Conservation (phyloP, 2,797 vertebrate species). For the Borostomias antarcticus region DNA sequence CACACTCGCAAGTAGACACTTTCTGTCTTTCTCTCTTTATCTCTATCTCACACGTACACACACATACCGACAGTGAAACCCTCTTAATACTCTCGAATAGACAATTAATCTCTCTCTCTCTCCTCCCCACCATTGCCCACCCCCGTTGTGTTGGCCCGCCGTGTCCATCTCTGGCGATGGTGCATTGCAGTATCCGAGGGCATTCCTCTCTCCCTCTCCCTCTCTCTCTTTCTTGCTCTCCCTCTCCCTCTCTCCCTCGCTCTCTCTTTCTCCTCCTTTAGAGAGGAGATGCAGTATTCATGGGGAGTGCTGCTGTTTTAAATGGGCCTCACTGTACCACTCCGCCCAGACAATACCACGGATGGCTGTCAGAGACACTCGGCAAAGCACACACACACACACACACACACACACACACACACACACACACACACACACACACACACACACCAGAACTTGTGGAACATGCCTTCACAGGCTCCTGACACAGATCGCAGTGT, state of each 20-base stretch:
- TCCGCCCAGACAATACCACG: conserved; percentile 54
- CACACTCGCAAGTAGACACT: not conserved
- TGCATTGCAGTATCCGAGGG: conserved; percentile 53
- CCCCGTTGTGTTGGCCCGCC: conserved; percentile 22
- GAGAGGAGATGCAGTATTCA: conserved; percentile 60
- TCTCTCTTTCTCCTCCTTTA: too few species aligned
- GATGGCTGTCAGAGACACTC: conserved; percentile 39
- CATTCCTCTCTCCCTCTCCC: too few species aligned
- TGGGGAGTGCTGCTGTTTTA: conserved; percentile 59
- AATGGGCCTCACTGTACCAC: conserved; percentile 49
- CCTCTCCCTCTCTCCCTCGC: too few species aligned
- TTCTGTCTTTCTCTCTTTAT: too few species aligned
- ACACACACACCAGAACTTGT: too few species aligned
- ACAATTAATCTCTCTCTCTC: too few species aligned
- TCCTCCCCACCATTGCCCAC: too few species aligned
- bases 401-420: conserved; percentile 11
- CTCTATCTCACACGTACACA: not conserved
- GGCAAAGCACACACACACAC: conserved; percentile 12
- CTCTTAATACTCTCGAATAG: not conserved
- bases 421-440: conserved; percentile 19
- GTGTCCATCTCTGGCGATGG: conserved; percentile 38
- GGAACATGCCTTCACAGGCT: conserved; percentile 14
- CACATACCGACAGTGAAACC: not conserved
- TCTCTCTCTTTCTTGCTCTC: too few species aligned
- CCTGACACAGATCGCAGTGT: conserved; percentile 37